Percentiles rank a stretch among this genome's conserved stretches.
Conservation (phyloP, 2,113 vertebrate genomes). For the Nasalis larvatus region DNA sequence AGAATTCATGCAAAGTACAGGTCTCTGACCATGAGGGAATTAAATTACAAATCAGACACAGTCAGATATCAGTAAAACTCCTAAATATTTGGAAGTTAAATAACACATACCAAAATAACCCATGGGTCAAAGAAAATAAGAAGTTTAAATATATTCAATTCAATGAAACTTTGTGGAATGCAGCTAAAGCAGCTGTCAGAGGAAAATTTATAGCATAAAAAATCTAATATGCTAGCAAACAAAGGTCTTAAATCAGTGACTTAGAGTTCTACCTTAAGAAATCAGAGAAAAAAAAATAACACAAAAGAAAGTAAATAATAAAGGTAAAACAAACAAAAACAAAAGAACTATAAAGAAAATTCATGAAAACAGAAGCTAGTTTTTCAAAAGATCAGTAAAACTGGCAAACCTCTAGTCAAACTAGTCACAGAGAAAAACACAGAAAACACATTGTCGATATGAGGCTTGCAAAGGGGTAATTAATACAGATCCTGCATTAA, state of each 20-base stretch:
- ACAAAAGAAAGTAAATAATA: background rate
- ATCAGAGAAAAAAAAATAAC: background rate
- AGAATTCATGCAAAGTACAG: background rate
- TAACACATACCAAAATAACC: background rate
- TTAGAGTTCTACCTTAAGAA: background rate
- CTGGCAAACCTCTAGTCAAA: background rate
- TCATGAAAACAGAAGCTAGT: background rate
- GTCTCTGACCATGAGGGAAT: background rate
- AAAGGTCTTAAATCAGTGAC: background rate
- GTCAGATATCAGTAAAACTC: background rate
- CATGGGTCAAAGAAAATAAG: background rate
- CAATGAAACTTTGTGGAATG: background rate
- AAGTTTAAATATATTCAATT: background rate
- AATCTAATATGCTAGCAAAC: background rate
- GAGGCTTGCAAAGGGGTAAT: background rate
- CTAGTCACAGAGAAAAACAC: background rate
- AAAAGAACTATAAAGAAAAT: background rate
- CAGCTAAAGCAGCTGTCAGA: background rate
- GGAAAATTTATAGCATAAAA: background rate
- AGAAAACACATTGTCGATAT: background rate
- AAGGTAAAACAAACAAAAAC: background rate
- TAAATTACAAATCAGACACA: background rate
- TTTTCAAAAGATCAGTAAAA: slow-evolving; percentile 24
- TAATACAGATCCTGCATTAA: background rate
- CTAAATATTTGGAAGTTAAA: background rate